Evolutionary conservation across 2,797 vertebrate species (phyloP).

Genomic region (Dryobates pubescens): DNA sequence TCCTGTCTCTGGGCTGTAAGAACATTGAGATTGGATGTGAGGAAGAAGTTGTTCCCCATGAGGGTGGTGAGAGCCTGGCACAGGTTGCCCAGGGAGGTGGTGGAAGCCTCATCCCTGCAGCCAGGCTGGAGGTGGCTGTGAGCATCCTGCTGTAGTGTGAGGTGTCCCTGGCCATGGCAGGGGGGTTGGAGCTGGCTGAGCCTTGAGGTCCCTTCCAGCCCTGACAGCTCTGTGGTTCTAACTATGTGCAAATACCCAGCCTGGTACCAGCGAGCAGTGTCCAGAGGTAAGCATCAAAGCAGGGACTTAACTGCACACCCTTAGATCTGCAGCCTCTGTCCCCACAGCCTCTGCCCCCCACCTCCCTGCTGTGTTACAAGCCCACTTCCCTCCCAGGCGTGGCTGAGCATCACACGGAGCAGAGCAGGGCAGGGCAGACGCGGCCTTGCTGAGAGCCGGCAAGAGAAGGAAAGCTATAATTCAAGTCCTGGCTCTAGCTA

Average conservation of each 20-base stretch:
- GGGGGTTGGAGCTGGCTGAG: too few species aligned
- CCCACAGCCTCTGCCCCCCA: neutral
- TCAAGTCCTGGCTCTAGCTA: conserved; percentile 13
- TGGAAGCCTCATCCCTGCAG: too few species aligned
- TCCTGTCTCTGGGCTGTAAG: neutral
- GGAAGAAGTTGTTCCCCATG: too few species aligned
- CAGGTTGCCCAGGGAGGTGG: too few species aligned
- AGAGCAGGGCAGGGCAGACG: neutral
- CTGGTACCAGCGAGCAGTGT: neutral
- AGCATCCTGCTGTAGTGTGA: too few species aligned
- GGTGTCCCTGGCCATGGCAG: too few species aligned
- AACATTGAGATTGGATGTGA: neutral
- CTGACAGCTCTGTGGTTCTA: too few species aligned
- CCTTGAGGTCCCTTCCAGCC: too few species aligned
- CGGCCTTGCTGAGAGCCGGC: neutral
- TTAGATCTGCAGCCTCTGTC: neutral
- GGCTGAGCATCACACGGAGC: neutral
- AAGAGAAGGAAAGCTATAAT: neutral
- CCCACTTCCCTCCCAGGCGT: neutral
- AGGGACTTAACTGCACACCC: neutral
- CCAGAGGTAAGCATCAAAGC: neutral
- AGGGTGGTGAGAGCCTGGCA: too few species aligned
- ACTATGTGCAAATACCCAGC: neutral
- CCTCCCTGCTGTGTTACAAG: neutral
- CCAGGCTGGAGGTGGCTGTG: too few species aligned